A percentile compares a stretch with the other conserved stretches of the same genome.
Conservation (phyloP, 2,888 invertebrate species). For the Malthinus seriepunctatus region DNA sequence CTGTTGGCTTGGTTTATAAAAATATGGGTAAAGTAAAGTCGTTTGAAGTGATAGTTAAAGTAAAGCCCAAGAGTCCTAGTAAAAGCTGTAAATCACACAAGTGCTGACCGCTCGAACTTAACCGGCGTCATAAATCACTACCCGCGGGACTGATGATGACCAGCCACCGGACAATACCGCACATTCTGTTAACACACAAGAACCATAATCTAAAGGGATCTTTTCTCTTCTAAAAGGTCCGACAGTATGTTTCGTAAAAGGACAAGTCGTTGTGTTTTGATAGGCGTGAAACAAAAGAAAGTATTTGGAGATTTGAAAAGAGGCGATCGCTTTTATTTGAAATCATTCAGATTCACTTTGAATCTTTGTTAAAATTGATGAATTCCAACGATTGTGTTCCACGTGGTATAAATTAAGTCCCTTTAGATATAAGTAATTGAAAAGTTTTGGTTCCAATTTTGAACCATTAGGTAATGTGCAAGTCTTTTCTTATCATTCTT, state of each 20-base stretch:
- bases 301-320: too few relatives aligned
- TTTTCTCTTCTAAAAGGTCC: conserved; percentile 8
- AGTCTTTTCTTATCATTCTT: too few relatives aligned
- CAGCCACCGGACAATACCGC: conserved; percentile 51
- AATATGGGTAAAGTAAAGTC: conserved; percentile 5
- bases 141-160: conserved; percentile 48
- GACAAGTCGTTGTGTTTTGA: conserved; percentile 13
- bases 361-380: too few relatives aligned
- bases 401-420: too few relatives aligned
- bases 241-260: conserved; percentile 7
- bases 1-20: too few relatives aligned
- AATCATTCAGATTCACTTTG: too few relatives aligned
- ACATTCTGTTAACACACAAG: conserved; percentile 11
- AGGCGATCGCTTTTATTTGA: too few relatives aligned
- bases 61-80: conserved; percentile 19
- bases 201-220: neutral
- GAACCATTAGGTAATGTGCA: too few relatives aligned
- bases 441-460: too few relatives aligned
- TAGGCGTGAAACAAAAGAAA: conserved; percentile 14
- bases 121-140: conserved; percentile 45
- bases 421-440: too few relatives aligned
- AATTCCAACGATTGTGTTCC: too few relatives aligned
- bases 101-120: conserved; percentile 29
- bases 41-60: conserved; percentile 27
- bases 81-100: conserved; percentile 45